Conservation (phyloP, 2,113 vertebrate species). For the Cinclus cinclus region DNA sequence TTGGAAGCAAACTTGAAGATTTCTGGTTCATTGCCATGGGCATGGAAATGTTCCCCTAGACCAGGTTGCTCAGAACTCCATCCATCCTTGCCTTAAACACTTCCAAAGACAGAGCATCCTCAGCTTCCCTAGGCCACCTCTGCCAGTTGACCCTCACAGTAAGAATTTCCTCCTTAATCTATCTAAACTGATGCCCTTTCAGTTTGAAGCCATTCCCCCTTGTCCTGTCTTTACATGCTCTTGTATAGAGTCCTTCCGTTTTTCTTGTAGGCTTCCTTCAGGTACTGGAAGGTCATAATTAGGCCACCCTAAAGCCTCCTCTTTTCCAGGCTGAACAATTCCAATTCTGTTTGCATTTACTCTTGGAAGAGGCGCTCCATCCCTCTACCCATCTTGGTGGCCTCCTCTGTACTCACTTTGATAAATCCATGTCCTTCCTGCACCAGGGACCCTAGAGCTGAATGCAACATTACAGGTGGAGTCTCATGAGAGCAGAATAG, state of each 20-base stretch:
- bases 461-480: not conserved
- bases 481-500: not conserved
- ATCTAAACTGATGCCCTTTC: not conserved
- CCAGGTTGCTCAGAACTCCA: not conserved
- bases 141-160: too few relatives aligned
- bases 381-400: not conserved
- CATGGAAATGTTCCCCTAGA: not conserved
- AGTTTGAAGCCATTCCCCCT: not conserved
- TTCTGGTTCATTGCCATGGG: not conserved
- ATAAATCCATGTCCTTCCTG: not conserved
- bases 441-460: rapidly evolving
- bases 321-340: not conserved
- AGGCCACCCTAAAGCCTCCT: not conserved
- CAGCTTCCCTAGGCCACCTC: not conserved
- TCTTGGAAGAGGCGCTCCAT: not conserved
- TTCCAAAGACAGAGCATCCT: not conserved
- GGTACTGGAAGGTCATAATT: not conserved
- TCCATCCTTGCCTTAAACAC: not conserved
- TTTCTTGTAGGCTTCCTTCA: not conserved
- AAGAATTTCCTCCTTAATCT: not conserved
- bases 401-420: not conserved
- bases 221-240: too few relatives aligned
- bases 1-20: not conserved
- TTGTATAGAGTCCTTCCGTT: not conserved
- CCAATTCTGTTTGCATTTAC: not conserved